Evolutionary conservation across 2,888 invertebrate genomes (phyloP).

Genomic region (Eucera pruinosa): DNA sequence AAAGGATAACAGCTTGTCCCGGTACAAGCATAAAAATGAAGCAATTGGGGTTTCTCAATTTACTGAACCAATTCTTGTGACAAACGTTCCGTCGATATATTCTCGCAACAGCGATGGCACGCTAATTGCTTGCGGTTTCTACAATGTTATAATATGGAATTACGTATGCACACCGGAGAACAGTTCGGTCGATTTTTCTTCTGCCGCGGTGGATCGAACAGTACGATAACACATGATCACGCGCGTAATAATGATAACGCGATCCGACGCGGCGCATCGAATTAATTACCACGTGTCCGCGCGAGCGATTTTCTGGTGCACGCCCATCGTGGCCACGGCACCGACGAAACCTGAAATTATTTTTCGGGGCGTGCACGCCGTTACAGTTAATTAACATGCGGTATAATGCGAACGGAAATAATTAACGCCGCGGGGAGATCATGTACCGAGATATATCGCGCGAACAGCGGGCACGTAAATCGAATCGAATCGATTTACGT

Average conservation of each 20-base stretch:
- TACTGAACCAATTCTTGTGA: conserved; percentile 7
- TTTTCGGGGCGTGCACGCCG: conserved; percentile 58
- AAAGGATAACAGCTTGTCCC: background rate
- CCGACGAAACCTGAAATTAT: conserved; percentile 57
- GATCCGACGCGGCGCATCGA: conserved; percentile 53
- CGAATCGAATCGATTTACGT: conserved; percentile 45
- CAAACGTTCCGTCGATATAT: conserved; percentile 7
- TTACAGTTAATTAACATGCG: conserved; percentile 67
- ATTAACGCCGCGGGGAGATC: conserved; percentile 54
- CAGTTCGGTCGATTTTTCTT: conserved; percentile 21
- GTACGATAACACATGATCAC: conserved; percentile 46
- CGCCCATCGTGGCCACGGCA: conserved; percentile 38
- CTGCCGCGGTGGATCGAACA: conserved; percentile 22
- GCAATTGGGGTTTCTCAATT: background rate
- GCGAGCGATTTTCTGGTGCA: conserved; percentile 51
- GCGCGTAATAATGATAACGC: conserved; percentile 57
- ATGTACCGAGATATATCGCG: conserved; percentile 21
- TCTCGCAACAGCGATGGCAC: background rate
- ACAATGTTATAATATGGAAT: conserved; percentile 28
- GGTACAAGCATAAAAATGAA: conserved; percentile 5
- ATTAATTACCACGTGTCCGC: conserved; percentile 64
- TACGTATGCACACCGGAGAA: background rate
- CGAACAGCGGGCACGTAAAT: conserved; percentile 29
- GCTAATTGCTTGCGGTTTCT: conserved; percentile 13
- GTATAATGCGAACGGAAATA: conserved; percentile 57